Conservation (phyloP, 2,888 invertebrate genomes). For the Pedicia rivosa region DNA sequence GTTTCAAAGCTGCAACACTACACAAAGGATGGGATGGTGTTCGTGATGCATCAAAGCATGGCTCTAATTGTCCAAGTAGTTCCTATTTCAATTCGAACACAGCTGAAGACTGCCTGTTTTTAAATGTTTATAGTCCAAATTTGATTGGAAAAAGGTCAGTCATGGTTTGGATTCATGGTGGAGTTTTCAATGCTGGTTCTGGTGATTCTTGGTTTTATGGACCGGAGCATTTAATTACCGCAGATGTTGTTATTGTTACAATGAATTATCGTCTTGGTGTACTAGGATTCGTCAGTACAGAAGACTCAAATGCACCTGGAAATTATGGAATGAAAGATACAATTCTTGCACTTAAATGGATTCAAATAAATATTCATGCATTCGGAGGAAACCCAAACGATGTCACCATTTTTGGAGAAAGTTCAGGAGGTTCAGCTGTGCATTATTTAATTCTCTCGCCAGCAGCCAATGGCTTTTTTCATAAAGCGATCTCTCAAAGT, state of each 20-base stretch:
- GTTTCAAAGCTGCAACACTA: constrained; percentile 9
- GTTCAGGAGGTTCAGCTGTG: constrained; percentile 10
- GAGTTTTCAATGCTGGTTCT: constrained; percentile 9
- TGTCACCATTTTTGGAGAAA: constrained; percentile 41
- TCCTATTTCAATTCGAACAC: no score
- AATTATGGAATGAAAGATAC: constrained; percentile 59
- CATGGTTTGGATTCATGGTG: constrained; percentile 12
- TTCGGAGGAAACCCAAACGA: constrained; percentile 54
- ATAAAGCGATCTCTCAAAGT: constrained; percentile 47
- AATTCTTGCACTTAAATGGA: constrained; percentile 46
- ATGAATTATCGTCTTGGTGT: constrained; percentile 12
- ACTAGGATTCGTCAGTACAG: constrained; percentile 55
- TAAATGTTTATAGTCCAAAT: constrained; percentile 11
- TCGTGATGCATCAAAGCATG: constrained; percentile 7
- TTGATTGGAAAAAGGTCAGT: constrained; percentile 7
- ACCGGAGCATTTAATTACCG: constrained; percentile 10
- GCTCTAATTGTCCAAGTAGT: constrained; percentile 6
- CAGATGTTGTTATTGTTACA: constrained; percentile 10
- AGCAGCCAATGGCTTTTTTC: constrained; percentile 34
- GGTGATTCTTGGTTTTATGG: constrained; percentile 9
- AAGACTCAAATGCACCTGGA: constrained; percentile 46
- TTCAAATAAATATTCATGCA: constrained; percentile 43
- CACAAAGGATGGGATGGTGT: constrained; percentile 10
- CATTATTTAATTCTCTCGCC: constrained; percentile 10
- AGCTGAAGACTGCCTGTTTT: constrained; percentile 10